These are phyloP conservation scores for Trialeurodes vaporariorum DNA, from an alignment of 1,140 invertebrate genomes.

Conservation along the genomic window DNA sequence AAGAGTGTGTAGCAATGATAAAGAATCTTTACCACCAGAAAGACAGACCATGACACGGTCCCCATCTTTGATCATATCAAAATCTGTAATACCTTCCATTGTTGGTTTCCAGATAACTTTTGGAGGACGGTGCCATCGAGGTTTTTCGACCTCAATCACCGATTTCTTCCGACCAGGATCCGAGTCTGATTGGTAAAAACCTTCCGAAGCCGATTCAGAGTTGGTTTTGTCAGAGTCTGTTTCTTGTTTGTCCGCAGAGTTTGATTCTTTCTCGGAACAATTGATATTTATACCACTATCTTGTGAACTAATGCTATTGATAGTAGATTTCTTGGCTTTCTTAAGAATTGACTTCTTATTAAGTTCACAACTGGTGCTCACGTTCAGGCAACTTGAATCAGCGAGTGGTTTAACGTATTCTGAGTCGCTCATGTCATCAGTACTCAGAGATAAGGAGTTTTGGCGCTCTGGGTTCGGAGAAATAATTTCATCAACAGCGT, in stretches of 20 bases:
- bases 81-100: constrained; percentile 68
- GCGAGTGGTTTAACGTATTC: constrained; percentile 13
- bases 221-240: background rate
- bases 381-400: background rate
- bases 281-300: constrained; percentile 59
- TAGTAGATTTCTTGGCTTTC: constrained; percentile 32
- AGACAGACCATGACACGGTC: constrained; percentile 75
- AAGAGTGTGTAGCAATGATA: constrained; percentile 69
- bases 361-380: background rate
- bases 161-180: background rate
- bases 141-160: constrained; percentile 1
- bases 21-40: constrained; percentile 68
- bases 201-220: background rate
- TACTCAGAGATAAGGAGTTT: constrained; percentile 24
- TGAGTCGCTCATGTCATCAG: constrained; percentile 25
- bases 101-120: constrained; percentile 70
- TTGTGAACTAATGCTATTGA: constrained; percentile 50
- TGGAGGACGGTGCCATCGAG: constrained; percentile 60
- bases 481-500: constrained; percentile 56
- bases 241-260: constrained; percentile 19
- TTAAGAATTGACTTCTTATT: background rate
- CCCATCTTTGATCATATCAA: constrained; percentile 71
- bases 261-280: constrained; percentile 21
- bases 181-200: background rate
- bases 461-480: constrained; percentile 37